phyloP scores from a whole-genome alignment of 2,888 invertebrate species.

The Dolichopus griseipennis region DNA sequence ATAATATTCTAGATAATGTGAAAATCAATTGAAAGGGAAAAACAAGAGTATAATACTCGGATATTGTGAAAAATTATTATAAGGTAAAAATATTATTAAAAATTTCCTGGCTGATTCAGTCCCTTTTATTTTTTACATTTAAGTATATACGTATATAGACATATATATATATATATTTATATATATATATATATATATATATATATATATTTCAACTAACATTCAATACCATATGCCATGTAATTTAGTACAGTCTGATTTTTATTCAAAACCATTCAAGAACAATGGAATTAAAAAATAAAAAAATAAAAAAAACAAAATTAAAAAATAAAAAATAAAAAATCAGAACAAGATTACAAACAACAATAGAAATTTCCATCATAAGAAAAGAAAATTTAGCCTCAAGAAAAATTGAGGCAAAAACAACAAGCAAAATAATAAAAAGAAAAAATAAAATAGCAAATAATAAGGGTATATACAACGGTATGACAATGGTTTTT shows the following conservation, averaged over 20 bases:
- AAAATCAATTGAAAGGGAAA: not conserved
- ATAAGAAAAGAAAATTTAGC: not conserved
- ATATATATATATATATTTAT: too few species aligned
- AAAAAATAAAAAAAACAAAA: too few species aligned
- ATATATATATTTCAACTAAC: too few species aligned
- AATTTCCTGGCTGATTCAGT: not conserved
- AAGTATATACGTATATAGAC: too few species aligned
- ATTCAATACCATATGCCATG: too few species aligned
- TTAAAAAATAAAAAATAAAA: too few species aligned
- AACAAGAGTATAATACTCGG: not conserved
- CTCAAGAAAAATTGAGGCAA: not conserved
- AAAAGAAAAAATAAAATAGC: not conserved
- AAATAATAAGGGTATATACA: conserved; percentile 14
- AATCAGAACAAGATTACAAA: not conserved
- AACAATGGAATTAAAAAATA: not conserved
- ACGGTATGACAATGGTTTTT: conserved; percentile 15
- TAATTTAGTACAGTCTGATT: not conserved
- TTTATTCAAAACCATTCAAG: not conserved
- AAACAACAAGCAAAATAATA: not conserved
- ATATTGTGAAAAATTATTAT: not conserved
- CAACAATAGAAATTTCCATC: not conserved
- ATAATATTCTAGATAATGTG: not conserved
- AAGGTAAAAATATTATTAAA: not conserved
- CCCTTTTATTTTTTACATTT: not conserved
- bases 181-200: too few species aligned